phyloP scores from a whole-genome alignment of 2,797 vertebrate species.

The Spinibarbus caldwelli region DNA sequence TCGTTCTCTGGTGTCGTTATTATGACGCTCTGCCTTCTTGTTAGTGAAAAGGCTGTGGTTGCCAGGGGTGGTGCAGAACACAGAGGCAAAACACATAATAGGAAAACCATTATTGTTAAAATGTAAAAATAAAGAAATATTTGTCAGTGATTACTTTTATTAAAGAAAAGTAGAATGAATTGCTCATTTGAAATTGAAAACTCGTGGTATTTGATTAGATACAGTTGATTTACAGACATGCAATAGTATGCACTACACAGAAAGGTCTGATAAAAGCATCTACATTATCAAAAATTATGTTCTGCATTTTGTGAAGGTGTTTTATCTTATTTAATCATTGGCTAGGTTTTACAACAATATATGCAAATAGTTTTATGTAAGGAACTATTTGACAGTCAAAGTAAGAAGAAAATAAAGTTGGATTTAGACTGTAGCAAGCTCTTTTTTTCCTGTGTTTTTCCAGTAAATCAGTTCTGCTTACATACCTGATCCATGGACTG shows the following conservation, averaged over 20 bases:
- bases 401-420: neutral
- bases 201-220: neutral
- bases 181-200: neutral
- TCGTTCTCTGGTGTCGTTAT: neutral
- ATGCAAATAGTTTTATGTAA: constrained; percentile 10
- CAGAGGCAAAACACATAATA: neutral
- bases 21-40: neutral
- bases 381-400: constrained; percentile 32
- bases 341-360: neutral
- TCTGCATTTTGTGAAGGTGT: neutral
- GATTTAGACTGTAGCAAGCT: neutral
- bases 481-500: neutral
- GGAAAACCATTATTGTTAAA: neutral
- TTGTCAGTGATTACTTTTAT: neutral
- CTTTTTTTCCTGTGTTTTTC: no score
- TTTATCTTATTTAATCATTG: constrained; percentile 4
- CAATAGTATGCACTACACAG: neutral
- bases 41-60: neutral
- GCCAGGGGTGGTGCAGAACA: neutral
- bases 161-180: neutral
- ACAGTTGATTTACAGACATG: neutral
- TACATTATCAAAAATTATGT: neutral
- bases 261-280: neutral
- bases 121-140: neutral
- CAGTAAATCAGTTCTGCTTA: neutral